Conservation (phyloP, 2,888 invertebrate species). For the Drosophila kanekoi region DNA sequence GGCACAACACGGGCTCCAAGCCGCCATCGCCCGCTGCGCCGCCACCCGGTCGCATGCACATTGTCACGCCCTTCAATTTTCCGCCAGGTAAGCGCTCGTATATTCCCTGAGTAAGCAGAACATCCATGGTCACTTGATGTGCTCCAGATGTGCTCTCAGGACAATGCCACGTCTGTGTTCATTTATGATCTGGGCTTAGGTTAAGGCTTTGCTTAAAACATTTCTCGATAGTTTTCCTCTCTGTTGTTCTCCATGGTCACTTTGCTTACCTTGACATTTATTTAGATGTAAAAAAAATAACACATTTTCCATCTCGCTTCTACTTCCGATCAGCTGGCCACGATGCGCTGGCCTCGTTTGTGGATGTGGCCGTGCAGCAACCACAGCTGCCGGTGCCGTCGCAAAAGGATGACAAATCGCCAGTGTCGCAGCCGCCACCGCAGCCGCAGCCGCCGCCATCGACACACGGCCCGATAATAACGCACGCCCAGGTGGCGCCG, state of each 20-base stretch:
- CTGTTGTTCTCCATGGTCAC: too few species aligned
- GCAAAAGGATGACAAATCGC: slow-evolving; percentile 85
- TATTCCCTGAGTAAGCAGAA: too few species aligned
- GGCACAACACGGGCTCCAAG: slow-evolving; percentile 88
- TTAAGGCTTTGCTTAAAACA: too few species aligned
- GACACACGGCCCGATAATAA: slow-evolving; percentile 30
- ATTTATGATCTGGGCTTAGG: too few species aligned
- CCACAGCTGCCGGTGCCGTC: slow-evolving; percentile 95
- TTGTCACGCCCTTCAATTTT: slow-evolving; percentile 85
- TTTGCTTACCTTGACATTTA: too few species aligned
- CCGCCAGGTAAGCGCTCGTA: slow-evolving; percentile 86
- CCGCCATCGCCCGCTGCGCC: slow-evolving; percentile 86
- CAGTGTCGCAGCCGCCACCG: slow-evolving; percentile 58
- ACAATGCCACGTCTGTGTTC: too few species aligned
- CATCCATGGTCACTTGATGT: too few species aligned
- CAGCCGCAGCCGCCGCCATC: slow-evolving; percentile 52
- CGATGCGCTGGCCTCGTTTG: slow-evolving; percentile 94
- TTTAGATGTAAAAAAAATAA: background rate
- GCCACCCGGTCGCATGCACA: slow-evolving; percentile 85
- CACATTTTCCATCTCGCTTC: background rate
- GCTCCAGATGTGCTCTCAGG: too few species aligned
- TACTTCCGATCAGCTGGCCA: slow-evolving; percentile 86
- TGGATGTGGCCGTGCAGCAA: slow-evolving; percentile 96
- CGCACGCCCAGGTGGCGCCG: slow-evolving; percentile 48
- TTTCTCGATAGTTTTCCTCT: background rate